phyloP scores from a whole-genome alignment of 2,888 invertebrate species.

The Himalopsyche japonica region DNA sequence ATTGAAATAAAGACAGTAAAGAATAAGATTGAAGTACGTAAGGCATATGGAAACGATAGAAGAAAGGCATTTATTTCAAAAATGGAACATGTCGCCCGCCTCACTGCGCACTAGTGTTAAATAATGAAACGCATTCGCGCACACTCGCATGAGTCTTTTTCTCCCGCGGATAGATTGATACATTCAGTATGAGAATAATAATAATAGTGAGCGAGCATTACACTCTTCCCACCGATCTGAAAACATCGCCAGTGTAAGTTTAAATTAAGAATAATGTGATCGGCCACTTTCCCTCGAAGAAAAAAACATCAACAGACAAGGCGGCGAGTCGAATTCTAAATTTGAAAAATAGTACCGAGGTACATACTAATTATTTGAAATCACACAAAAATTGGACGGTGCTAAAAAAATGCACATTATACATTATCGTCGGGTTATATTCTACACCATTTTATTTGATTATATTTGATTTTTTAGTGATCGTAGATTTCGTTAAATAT shows the following conservation, averaged over 20 bases:
- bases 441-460: too few relatives aligned
- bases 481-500: too few relatives aligned
- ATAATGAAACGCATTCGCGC: not conserved
- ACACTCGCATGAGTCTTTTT: not conserved
- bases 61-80: not conserved
- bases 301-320: not conserved
- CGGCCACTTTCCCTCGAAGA: not conserved
- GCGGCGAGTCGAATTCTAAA: not conserved
- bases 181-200: not conserved
- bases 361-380: too few relatives aligned
- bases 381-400: too few relatives aligned
- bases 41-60: not conserved
- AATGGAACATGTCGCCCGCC: not conserved
- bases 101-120: not conserved
- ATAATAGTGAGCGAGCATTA: not conserved
- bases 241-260: not conserved
- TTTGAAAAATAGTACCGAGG: not conserved
- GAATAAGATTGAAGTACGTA: not conserved
- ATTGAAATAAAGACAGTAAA: too few relatives aligned
- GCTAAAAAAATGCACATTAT: too few relatives aligned
- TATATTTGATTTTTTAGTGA: too few relatives aligned
- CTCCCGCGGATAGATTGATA: not conserved
- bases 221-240: not conserved
- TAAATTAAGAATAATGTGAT: not conserved
- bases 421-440: too few relatives aligned